These are phyloP conservation scores for Ophiodon elongatus DNA, from an alignment of 2,113 vertebrate genomes.

Conservation along the genomic window DNA sequence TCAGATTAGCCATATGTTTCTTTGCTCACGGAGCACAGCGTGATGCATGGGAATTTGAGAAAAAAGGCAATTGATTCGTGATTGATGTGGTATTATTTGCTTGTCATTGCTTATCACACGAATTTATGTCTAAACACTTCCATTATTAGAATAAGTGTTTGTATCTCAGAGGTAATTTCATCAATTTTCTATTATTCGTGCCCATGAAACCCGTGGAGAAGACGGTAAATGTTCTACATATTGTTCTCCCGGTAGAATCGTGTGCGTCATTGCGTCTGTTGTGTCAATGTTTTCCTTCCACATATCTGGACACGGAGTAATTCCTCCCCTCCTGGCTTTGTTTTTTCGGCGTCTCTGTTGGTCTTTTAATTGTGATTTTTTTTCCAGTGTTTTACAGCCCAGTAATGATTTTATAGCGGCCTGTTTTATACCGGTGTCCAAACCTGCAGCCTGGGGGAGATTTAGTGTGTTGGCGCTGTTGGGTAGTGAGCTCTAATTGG, in stretches of 20 bases:
- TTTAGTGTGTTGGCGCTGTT: constrained; percentile 75
- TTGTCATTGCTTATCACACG: constrained; percentile 29
- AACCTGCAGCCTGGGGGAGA: constrained; percentile 76
- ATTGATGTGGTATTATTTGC: constrained; percentile 44
- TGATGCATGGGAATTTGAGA: constrained; percentile 23
- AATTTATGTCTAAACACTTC: constrained; percentile 34
- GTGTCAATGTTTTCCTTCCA: constrained; percentile 74
- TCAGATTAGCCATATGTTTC: constrained; percentile 43
- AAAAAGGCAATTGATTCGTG: constrained; percentile 25
- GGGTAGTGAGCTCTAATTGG: constrained; percentile 80
- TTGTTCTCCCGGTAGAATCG: constrained; percentile 27
- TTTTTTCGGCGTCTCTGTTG: constrained; percentile 66
- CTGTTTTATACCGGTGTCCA: constrained; percentile 75
- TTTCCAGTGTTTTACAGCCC: constrained; percentile 71
- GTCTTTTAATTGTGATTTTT: constrained; percentile 78
- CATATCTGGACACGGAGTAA: constrained; percentile 65
- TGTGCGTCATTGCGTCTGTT: constrained; percentile 52
- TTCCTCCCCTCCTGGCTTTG: constrained; percentile 70
- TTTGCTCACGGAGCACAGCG: constrained; percentile 10
- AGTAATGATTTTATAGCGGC: constrained; percentile 81
- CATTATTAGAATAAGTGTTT: constrained; percentile 17
- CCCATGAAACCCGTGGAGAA: constrained; percentile 34
- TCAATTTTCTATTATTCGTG: neutral
- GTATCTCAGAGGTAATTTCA: constrained; percentile 13
- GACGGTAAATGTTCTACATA: constrained; percentile 17